Percentiles rank a stretch among this genome's conserved stretches.
These are phyloP conservation scores for Athalia rosae DNA, from an alignment of 2,888 invertebrate genomes.

Conservation along the genomic window DNA sequence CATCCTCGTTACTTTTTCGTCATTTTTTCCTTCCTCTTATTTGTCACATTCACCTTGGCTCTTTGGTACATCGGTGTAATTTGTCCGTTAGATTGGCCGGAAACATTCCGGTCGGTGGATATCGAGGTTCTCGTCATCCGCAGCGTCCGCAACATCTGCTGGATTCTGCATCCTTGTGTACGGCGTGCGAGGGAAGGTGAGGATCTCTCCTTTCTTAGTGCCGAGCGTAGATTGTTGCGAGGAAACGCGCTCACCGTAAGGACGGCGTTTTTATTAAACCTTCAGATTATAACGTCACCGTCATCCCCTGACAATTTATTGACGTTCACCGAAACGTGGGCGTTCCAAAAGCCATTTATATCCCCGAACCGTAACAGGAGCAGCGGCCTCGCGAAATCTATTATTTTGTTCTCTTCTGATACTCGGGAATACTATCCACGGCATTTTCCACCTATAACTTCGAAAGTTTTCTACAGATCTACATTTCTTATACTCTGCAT, in stretches of 20 bases:
- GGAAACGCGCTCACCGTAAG: conserved; percentile 14
- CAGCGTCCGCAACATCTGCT: conserved; percentile 46
- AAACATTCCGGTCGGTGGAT: conserved; percentile 10
- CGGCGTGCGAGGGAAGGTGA: too few relatives aligned
- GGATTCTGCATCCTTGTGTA: conserved; percentile 29
- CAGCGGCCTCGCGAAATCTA: background rate
- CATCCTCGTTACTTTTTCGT: background rate
- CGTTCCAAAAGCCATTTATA: conserved; percentile 42
- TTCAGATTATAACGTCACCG: conserved; percentile 66
- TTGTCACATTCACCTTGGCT: too few relatives aligned
- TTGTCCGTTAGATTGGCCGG: too few relatives aligned
- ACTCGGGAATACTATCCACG: too few relatives aligned
- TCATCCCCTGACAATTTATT: conserved; percentile 66
- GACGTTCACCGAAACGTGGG: conserved; percentile 53
- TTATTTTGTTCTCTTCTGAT: too few relatives aligned
- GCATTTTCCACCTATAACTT: too few relatives aligned
- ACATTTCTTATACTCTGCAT: background rate
- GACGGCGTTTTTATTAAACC: conserved; percentile 44
- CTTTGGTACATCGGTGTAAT: background rate
- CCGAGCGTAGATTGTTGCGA: conserved; percentile 34
- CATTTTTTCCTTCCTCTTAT: background rate
- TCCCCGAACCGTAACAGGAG: background rate
- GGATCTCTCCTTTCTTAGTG: background rate
- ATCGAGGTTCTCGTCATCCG: conserved; percentile 34
- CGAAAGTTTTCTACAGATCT: background rate